Evolutionary conservation across 2,888 invertebrate genomes (phyloP).

Genomic region (Ectobius pallidus): DNA sequence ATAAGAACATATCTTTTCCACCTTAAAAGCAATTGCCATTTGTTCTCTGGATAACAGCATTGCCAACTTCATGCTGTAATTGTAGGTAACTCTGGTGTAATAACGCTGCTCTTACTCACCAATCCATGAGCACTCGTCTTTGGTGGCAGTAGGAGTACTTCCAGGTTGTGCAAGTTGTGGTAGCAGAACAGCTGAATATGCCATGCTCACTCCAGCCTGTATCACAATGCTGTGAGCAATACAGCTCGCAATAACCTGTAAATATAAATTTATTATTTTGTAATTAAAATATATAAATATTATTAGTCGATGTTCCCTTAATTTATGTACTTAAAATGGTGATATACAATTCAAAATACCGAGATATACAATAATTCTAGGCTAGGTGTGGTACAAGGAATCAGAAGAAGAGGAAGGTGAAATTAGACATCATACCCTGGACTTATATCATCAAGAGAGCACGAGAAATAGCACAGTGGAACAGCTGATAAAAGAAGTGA

Average conservation of each 20-base stretch:
- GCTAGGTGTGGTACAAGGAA: not conserved
- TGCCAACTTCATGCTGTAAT: too few species aligned
- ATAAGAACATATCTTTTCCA: too few species aligned
- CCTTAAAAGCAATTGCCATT: too few species aligned
- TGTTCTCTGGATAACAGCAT: too few species aligned
- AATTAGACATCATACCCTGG: not conserved
- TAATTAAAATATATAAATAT: not conserved
- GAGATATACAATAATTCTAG: not conserved
- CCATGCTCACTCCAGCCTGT: conserved; percentile 59
- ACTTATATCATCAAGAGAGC: too few species aligned
- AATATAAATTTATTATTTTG: not conserved
- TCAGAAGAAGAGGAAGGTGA: not conserved
- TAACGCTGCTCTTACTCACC: too few species aligned
- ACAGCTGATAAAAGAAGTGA: too few species aligned
- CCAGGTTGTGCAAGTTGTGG: conserved; percentile 57
- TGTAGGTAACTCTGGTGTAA: too few species aligned
- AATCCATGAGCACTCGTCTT: conserved; percentile 62
- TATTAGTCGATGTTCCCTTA: not conserved
- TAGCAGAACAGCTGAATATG: conserved; percentile 62
- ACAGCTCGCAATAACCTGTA: conserved; percentile 37
- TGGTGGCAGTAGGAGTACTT: conserved; percentile 55
- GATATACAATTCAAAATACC: not conserved
- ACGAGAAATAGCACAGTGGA: too few species aligned
- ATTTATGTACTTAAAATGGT: not conserved
- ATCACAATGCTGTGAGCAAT: conserved; percentile 39